A percentile compares a stretch with the other conserved stretches of the same genome.
phyloP scores from a whole-genome alignment of 2,113 vertebrate species.

The Chascanopsetta lugubris region DNA sequence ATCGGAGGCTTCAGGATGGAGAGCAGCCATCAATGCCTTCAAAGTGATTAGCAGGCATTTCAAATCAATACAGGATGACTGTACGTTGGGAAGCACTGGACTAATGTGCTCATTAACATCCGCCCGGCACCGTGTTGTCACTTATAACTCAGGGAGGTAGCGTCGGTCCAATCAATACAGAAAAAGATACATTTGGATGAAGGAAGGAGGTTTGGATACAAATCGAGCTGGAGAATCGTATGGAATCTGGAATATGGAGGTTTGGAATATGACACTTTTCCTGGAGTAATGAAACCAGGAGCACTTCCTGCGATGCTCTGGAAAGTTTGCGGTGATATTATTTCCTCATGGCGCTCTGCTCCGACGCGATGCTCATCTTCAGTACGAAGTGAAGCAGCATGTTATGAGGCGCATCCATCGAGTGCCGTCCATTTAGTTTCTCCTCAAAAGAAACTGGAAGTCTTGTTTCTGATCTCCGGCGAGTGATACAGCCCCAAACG shows the following conservation, averaged over 20 bases:
- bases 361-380: background rate
- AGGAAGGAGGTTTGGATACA: background rate
- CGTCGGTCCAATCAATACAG: background rate
- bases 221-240: no score
- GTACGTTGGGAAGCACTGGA: background rate
- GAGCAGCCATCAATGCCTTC: background rate
- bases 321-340: background rate
- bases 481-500: background rate
- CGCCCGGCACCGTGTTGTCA: background rate
- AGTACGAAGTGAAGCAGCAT: background rate
- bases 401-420: constrained; percentile 2
- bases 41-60: background rate
- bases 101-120: background rate
- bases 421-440: constrained; percentile 1
- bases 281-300: background rate
- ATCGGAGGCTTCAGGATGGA: background rate
- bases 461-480: background rate
- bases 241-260: no score
- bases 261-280: background rate
- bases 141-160: background rate
- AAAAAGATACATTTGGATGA: background rate
- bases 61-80: background rate
- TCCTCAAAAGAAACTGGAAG: background rate
- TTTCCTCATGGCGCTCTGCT: constrained; percentile 1
- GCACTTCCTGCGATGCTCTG: background rate